Evolutionary conservation across 1,140 invertebrate genomes (phyloP).

Genomic region (Diuraphis noxia): DNA sequence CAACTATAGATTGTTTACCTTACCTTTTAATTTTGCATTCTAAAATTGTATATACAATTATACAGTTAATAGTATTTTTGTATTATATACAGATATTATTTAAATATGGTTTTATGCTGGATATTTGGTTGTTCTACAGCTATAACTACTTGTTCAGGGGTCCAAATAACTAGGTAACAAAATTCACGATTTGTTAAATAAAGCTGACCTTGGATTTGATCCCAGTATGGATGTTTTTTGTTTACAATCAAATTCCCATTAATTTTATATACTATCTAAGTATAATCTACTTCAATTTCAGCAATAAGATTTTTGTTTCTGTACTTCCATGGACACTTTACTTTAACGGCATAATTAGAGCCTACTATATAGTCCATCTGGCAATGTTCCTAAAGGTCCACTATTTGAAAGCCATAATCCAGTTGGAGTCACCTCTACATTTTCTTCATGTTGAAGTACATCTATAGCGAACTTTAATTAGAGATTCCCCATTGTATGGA

Average conservation of each 20-base stretch:
- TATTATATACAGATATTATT: too few relatives aligned
- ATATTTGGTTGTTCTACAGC: not conserved
- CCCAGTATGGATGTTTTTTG: slow-evolving; percentile 11
- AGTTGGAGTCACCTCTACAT: not conserved
- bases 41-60: too few relatives aligned
- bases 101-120: too few relatives aligned
- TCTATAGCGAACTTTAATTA: not conserved
- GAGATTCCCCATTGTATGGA: not conserved
- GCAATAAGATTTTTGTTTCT: not conserved
- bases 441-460: not conserved
- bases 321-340: slow-evolving; percentile 19
- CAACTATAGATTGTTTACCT: too few relatives aligned
- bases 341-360: not conserved
- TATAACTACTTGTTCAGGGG: not conserved
- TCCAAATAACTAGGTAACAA: slow-evolving; percentile 31
- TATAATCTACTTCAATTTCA: not conserved
- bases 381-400: not conserved
- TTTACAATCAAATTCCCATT: not conserved
- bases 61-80: too few relatives aligned
- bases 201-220: not conserved
- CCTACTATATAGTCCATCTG: slow-evolving; percentile 13
- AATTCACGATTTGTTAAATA: not conserved
- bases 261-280: not conserved
- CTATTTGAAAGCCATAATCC: not conserved
- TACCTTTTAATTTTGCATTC: too few relatives aligned